Evolutionary conservation across 1,140 invertebrate genomes (phyloP).

Genomic region (Ridgeia piscesae): DNA sequence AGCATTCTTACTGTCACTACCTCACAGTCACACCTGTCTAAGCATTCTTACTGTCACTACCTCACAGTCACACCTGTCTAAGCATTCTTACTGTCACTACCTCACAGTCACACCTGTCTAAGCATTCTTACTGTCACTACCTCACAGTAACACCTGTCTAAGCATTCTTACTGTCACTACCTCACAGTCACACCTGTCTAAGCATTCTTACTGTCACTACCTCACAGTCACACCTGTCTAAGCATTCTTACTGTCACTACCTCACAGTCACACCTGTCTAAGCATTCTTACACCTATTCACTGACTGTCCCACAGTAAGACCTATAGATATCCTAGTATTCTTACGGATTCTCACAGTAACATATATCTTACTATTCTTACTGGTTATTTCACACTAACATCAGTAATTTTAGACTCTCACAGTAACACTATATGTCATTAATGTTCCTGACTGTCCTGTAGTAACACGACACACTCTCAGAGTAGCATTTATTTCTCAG

Average conservation of each 20-base stretch:
- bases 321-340: neutral
- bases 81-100: too few species aligned
- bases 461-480: neutral
- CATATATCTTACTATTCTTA: neutral
- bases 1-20: too few species aligned
- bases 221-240: too few species aligned
- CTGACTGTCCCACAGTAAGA: neutral
- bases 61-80: too few species aligned
- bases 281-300: neutral
- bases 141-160: neutral
- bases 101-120: too few species aligned
- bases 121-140: too few species aligned
- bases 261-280: neutral
- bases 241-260: too few species aligned
- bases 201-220: too few species aligned
- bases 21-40: too few species aligned
- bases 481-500: neutral
- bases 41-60: too few species aligned
- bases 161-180: neutral
- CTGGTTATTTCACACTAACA: neutral
- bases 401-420: neutral
- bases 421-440: neutral
- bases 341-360: neutral
- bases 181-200: too few species aligned
- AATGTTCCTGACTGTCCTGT: neutral